Percentiles rank a stretch among this genome's conserved stretches.
Evolutionary conservation across 2,113 vertebrate genomes (phyloP).

Genomic region (Dolichallabes microphthalmus): DNA sequence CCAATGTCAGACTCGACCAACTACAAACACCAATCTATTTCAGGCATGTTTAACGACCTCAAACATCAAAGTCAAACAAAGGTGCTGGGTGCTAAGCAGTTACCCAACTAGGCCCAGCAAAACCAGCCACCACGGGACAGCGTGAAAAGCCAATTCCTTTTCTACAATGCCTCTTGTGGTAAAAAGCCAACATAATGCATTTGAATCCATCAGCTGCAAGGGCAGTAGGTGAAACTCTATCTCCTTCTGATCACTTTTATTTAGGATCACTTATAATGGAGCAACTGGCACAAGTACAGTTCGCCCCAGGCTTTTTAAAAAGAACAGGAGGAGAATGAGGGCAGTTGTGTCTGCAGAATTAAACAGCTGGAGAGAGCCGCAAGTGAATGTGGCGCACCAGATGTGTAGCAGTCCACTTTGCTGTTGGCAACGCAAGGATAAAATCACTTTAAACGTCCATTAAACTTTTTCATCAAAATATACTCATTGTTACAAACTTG

Average conservation of each 20-base stretch:
- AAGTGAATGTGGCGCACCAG: not conserved
- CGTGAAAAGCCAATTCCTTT: conserved; percentile 35
- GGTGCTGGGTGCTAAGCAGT: conserved; percentile 5
- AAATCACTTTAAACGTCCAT: not conserved
- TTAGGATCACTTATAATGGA: conserved; percentile 34
- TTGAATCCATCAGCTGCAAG: conserved; percentile 44
- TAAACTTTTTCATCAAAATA: not conserved
- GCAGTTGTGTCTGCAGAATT: conserved; percentile 17
- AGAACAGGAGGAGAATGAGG: not conserved
- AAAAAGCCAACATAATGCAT: conserved; percentile 40
- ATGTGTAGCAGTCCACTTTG: not conserved
- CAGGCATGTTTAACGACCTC: conserved; percentile 42
- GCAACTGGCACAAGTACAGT: conserved; percentile 4
- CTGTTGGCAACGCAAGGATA: not conserved
- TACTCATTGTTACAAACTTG: too few relatives aligned
- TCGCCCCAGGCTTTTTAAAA: not conserved
- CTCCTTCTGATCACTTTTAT: conserved; percentile 48
- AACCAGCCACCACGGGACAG: not conserved
- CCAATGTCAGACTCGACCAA: conserved; percentile 38
- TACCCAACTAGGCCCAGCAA: not conserved
- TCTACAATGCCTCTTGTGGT: conserved; percentile 16
- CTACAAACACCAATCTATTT: conserved; percentile 43
- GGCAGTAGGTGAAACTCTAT: conserved; percentile 39
- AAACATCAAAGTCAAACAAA: conserved; percentile 30
- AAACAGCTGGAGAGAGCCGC: not conserved